Conservation (phyloP, 2,888 invertebrate species). For the Auanema sp. region DNA sequence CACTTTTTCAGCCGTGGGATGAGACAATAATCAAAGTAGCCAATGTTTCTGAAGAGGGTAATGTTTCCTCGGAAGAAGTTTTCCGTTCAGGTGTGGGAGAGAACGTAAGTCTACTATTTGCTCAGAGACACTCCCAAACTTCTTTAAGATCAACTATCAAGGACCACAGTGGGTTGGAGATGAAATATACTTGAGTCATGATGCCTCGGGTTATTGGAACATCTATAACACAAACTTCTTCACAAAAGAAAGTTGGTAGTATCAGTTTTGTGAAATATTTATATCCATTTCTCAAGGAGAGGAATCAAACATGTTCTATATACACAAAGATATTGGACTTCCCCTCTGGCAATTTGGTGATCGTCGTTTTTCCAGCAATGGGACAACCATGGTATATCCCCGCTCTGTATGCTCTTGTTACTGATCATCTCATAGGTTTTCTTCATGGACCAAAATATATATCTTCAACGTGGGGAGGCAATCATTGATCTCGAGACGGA, state of each 20-base stretch:
- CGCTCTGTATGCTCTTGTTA: background rate
- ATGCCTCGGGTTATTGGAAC: conserved; percentile 66
- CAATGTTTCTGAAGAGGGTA: conserved; percentile 53
- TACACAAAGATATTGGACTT: conserved; percentile 39
- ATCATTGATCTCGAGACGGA: conserved; percentile 24
- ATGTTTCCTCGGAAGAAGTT: conserved; percentile 30
- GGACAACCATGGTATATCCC: conserved; percentile 14
- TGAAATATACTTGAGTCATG: conserved; percentile 64
- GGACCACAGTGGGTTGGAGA: conserved; percentile 64
- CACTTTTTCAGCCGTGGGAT: conserved; percentile 66
- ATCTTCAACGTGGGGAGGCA: conserved; percentile 9
- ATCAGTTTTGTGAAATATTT: background rate
- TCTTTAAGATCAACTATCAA: conserved; percentile 57
- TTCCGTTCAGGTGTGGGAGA: conserved; percentile 31
- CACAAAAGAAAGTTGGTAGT: conserved; percentile 1
- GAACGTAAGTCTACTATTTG: conserved; percentile 11
- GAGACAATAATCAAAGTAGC: conserved; percentile 65
- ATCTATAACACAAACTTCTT: conserved; percentile 61
- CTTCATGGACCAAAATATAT: conserved; percentile 4
- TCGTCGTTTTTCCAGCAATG: conserved; percentile 28
- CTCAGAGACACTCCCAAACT: background rate
- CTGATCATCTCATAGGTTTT: background rate
- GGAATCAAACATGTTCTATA: conserved; percentile 32
- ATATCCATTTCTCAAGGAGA: background rate
- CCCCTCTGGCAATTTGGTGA: conserved; percentile 49